Base-by-base conservation (phyloP, 2,888 invertebrate species). In the Syrphus vitripennis region DNA sequence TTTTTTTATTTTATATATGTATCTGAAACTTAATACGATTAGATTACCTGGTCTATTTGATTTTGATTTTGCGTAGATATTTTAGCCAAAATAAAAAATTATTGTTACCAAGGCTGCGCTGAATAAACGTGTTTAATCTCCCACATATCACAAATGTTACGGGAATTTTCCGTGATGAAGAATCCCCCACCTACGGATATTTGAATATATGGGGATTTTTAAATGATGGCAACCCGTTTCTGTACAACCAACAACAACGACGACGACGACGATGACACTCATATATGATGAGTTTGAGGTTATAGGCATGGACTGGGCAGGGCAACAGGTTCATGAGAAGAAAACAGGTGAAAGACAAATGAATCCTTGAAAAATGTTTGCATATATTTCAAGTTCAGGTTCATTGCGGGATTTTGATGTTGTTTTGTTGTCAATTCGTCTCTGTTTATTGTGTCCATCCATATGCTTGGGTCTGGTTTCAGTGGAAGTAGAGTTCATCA, bases 321-420 rank as follows among this genome's bases (percentile, higher is more conserved):
- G n/a, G n/a, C n/a, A n/a, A n/a, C n/a, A 53, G 53, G 42, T 53
- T 16, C 31, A 31, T 31, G 16, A 34, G 3, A 19, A 57, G 14
- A n/a, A 16, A 4, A 26, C 34, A 24, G 21, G 50, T 67, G 50
- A 48, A 34, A 21, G n/a, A 21, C 34, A 50, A 45, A 67, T 31
- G 29, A 31, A 65, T 31, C 65, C 48, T 65, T 65, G 45, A 24
- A 31, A 10, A 19, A 14, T 48, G 65, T 65, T 19, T 65, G 48
- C 26, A 31, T 65, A n/a, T 19, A 24, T 48, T 65, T 65, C 48
- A 48, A 65, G 48, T 65, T 65, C 48, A 65, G 48, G 65, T 65
- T 48, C 65, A 65, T 21, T 42, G 45, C 45, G 48, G 14, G n/a
- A 29, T 45, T 45, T 4, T 45, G 12, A 19, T 65, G 42, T 63